These are phyloP conservation scores for Eptatretus atami DNA, from an alignment of 2,797 vertebrate species.

Conservation along the genomic window DNA sequence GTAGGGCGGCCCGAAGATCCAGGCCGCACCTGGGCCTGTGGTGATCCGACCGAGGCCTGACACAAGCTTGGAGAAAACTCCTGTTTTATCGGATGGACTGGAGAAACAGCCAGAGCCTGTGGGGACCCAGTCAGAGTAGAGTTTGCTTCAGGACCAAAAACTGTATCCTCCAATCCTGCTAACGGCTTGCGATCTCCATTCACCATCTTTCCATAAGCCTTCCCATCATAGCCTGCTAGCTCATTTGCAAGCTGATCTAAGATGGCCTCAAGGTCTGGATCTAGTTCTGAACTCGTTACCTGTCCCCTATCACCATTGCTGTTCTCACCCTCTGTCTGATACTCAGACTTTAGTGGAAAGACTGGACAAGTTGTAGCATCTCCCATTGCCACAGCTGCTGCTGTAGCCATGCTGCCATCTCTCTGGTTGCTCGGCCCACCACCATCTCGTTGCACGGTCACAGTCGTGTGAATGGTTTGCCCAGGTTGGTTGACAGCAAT, in stretches of 20 bases:
- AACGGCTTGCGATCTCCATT: neutral
- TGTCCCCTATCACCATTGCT: neutral
- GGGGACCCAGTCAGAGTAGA: no score
- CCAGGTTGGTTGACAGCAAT: neutral
- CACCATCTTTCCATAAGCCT: neutral
- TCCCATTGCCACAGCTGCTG: neutral
- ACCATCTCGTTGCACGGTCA: neutral
- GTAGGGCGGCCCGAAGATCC: neutral
- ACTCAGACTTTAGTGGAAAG: neutral
- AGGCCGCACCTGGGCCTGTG: neutral
- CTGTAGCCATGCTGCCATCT: neutral
- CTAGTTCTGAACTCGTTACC: neutral
- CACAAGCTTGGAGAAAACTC: slow-evolving; percentile 2
- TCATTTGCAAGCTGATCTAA: slow-evolving; percentile 1
- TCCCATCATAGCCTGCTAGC: neutral
- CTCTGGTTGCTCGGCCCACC: neutral
- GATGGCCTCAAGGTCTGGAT: neutral
- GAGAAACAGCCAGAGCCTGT: neutral
- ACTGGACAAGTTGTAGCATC: neutral
- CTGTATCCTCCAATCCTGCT: neutral
- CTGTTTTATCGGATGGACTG: neutral
- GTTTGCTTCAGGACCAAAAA: no score
- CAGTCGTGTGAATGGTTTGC: slow-evolving; percentile 1
- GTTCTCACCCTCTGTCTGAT: neutral
- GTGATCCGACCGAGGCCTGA: neutral